These are phyloP conservation scores for Pseudomyrmex cubaensis DNA, from an alignment of 1,140 invertebrate genomes.

Conservation along the genomic window DNA sequence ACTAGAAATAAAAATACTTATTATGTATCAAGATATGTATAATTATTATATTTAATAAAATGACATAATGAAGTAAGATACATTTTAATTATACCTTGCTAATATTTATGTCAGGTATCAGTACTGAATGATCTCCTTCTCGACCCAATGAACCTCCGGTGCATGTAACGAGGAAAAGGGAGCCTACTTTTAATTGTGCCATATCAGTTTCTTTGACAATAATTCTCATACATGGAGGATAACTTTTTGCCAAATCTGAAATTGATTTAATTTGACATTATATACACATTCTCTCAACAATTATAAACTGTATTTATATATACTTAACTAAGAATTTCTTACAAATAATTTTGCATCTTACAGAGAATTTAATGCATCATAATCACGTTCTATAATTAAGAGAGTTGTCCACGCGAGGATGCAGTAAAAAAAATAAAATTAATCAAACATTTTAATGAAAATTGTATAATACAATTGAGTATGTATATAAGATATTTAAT, in stretches of 20 bases:
- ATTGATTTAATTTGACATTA: conserved; percentile 65
- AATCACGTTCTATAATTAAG: no score
- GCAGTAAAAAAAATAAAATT: no score
- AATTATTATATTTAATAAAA: background rate
- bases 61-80: no score
- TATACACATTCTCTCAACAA: background rate
- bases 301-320: no score
- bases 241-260: conserved; percentile 89
- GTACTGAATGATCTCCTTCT: conserved; percentile 90
- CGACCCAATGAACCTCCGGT: conserved; percentile 94
- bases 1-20: conserved; percentile 82
- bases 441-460: no score
- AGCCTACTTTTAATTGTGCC: conserved; percentile 89
- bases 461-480: no score
- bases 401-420: no score
- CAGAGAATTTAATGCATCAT: no score
- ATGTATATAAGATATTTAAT: background rate
- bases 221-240: conserved; percentile 95
- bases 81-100: conserved; percentile 87
- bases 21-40: background rate
- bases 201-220: conserved; percentile 92
- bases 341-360: no score
- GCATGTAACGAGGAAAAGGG: conserved; percentile 93
- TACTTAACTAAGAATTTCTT: no score
- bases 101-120: conserved; percentile 92